Evolutionary conservation across 2,888 invertebrate genomes (phyloP).

Genomic region (Tetragonula carbonaria): DNA sequence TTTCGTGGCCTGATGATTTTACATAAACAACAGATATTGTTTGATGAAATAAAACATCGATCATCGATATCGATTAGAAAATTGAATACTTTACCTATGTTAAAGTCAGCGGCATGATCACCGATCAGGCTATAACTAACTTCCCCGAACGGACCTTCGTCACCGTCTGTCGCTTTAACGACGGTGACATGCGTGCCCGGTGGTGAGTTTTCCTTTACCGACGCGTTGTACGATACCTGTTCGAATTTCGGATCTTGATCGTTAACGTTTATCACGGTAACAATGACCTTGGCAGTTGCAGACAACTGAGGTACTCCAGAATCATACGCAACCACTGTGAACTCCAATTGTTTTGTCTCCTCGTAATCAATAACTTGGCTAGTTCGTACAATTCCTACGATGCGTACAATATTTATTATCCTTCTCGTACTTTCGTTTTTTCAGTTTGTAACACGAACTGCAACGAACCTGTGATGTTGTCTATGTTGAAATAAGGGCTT

Average conservation of each 20-base stretch:
- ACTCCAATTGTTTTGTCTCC: conserved; percentile 89
- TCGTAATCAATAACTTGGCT: conserved; percentile 94
- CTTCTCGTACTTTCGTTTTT: neutral
- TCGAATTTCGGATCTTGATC: conserved; percentile 94
- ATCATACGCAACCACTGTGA: conserved; percentile 93
- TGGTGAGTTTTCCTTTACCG: conserved; percentile 91
- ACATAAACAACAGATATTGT: conserved; percentile 11
- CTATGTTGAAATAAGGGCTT: conserved; percentile 91
- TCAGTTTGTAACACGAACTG: neutral
- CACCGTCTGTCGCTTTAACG: conserved; percentile 91
- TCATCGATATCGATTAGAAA: neutral
- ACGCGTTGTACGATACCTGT: conserved; percentile 88
- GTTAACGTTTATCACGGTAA: conserved; percentile 93
- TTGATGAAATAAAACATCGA: neutral
- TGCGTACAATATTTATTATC: neutral
- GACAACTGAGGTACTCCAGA: conserved; percentile 94
- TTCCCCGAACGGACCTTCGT: conserved; percentile 91
- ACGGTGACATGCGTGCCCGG: conserved; percentile 89
- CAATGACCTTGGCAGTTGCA: conserved; percentile 90
- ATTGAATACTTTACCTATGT: conserved; percentile 85
- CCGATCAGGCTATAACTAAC: conserved; percentile 92
- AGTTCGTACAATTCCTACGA: conserved; percentile 90
- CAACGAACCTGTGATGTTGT: conserved; percentile 90
- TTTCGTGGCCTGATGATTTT: conserved; percentile 83
- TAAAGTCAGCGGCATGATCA: conserved; percentile 90